phyloP scores from a whole-genome alignment of 2,888 invertebrate species.

The Neelides folsomi region DNA sequence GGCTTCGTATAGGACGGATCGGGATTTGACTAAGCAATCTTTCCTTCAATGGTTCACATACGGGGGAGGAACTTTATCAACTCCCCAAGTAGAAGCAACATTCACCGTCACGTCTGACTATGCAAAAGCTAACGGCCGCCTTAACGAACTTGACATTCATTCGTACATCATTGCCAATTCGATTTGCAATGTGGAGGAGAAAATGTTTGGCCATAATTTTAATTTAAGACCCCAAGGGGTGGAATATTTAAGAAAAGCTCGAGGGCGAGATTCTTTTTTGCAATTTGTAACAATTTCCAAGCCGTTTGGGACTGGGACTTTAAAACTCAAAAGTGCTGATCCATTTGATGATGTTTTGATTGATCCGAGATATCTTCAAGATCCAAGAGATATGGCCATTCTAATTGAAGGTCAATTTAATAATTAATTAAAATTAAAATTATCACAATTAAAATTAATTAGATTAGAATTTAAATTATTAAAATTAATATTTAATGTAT shows the following conservation, averaged over 20 bases:
- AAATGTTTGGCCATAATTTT: too few relatives aligned
- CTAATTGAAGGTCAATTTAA: too few relatives aligned
- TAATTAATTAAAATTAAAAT: not conserved
- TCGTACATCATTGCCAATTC: constrained; percentile 18
- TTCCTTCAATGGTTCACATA: constrained; percentile 11
- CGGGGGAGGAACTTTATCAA: constrained; percentile 14
- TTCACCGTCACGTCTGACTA: constrained; percentile 12
- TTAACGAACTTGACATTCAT: constrained; percentile 15
- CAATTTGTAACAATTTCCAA: constrained; percentile 17
- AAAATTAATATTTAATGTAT: too few relatives aligned
- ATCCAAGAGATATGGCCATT: constrained; percentile 9
- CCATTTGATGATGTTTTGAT: constrained; percentile 18
- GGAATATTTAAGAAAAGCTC: not conserved
- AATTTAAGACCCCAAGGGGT: too few relatives aligned
- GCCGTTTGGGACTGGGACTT: constrained; percentile 14
- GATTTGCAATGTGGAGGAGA: constrained; percentile 7
- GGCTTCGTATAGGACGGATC: constrained; percentile 11
- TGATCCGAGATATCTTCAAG: constrained; percentile 20
- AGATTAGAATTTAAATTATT: not conserved
- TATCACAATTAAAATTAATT: not conserved
- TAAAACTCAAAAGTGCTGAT: constrained; percentile 17
- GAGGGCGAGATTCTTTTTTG: constrained; percentile 22
- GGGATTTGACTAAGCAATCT: constrained; percentile 10
- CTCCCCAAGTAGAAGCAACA: constrained; percentile 15
- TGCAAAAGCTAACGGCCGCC: constrained; percentile 10